These are phyloP conservation scores for Apostichopus californicus DNA, from an alignment of 35 echinoderm and acorn worm species.

Conservation along the genomic window DNA sequence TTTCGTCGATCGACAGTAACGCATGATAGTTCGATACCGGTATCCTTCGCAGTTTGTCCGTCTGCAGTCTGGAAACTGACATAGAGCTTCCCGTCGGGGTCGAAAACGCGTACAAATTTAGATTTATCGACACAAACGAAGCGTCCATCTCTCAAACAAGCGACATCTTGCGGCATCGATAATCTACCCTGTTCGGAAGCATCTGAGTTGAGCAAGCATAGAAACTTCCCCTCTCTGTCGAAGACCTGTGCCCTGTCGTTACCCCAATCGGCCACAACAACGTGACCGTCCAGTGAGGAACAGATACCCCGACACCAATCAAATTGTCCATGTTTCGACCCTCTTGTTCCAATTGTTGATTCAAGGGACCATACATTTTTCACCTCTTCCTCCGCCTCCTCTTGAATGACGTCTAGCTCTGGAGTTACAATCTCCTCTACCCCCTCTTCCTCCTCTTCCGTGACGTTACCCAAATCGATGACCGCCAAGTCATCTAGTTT, in stretches of 20 bases:
- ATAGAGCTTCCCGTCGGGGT: conserved; percentile 68
- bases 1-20: conserved; percentile 84
- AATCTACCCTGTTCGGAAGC: conserved; percentile 57
- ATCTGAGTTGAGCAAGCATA: conserved; percentile 73
- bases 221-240: conserved; percentile 62
- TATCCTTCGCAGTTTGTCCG: not conserved
- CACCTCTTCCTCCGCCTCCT: conserved; percentile 19
- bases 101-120: conserved; percentile 73
- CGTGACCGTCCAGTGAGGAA: conserved; percentile 74
- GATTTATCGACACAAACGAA: conserved; percentile 84
- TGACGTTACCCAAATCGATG: conserved; percentile 68
- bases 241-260: conserved; percentile 90
- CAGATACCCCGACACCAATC: conserved; percentile 87
- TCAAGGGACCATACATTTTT: conserved; percentile 66
- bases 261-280: conserved; percentile 85
- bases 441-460: conserved; percentile 48
- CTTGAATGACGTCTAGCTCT: conserved; percentile 24
- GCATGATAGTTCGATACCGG: conserved; percentile 74
- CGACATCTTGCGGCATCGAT: conserved; percentile 91
- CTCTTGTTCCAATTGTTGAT: conserved; percentile 69
- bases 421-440: not conserved
- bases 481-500: conserved; percentile 61
- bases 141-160: conserved; percentile 85
- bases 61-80: conserved; percentile 62
- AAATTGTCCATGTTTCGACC: conserved; percentile 72